phyloP scores from a whole-genome alignment of 2,888 invertebrate species.

The Conchocele bisecta region DNA sequence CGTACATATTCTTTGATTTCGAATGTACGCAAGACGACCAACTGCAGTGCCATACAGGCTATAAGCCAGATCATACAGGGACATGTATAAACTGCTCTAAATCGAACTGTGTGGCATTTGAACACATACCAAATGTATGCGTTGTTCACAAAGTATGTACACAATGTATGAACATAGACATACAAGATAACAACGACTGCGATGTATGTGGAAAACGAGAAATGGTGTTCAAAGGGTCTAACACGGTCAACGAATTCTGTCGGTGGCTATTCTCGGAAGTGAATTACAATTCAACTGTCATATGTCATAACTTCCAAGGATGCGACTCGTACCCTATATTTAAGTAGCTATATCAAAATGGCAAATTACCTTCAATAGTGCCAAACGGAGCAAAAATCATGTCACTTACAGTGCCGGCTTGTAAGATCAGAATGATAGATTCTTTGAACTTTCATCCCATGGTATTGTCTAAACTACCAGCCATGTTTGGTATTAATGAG shows the following conservation, averaged over 20 bases:
- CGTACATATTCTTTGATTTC: background rate
- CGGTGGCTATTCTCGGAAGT: too few relatives aligned
- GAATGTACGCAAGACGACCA: background rate
- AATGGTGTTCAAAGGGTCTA: too few relatives aligned
- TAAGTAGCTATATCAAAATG: slow-evolving; percentile 1
- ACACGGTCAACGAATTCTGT: too few relatives aligned
- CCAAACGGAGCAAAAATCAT: slow-evolving; percentile 9
- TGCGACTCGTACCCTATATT: background rate
- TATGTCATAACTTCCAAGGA: slow-evolving; percentile 6
- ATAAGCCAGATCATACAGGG: background rate
- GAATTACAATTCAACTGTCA: too few relatives aligned
- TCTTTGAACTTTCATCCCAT: slow-evolving; percentile 45
- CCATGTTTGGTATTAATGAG: slow-evolving; percentile 42
- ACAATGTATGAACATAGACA: background rate
- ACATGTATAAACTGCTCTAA: background rate
- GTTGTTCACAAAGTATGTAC: background rate
- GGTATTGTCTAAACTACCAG: slow-evolving; percentile 40
- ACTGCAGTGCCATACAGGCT: background rate
- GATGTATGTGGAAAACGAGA: background rate
- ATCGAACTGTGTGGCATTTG: background rate
- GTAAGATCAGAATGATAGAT: slow-evolving; percentile 6
- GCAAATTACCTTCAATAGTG: background rate
- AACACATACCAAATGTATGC: background rate
- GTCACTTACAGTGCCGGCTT: slow-evolving; percentile 5
- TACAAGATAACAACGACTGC: background rate